A percentile compares a stretch with the other conserved stretches of the same genome.
Conservation (phyloP, 2,797 vertebrate genomes). For the Benthosema pterotum region DNA sequence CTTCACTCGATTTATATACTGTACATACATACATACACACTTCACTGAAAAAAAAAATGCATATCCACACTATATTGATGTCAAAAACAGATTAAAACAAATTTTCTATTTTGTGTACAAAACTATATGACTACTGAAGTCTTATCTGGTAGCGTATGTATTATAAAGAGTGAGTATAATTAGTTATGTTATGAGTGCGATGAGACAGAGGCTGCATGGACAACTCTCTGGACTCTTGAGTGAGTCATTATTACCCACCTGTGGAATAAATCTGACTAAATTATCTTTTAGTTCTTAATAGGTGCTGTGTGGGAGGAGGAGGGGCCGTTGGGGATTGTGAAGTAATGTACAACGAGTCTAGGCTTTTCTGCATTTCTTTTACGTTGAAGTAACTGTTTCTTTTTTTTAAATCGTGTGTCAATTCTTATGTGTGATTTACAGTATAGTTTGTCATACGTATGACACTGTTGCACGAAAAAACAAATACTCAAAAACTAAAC, state of each 20-base stretch:
- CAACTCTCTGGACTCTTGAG: constrained; percentile 52
- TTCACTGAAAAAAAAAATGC: constrained; percentile 28
- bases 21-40: neutral
- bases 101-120: constrained; percentile 72
- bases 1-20: too few relatives aligned
- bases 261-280: constrained; percentile 65
- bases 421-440: neutral
- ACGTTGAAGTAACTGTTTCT: neutral
- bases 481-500: neutral
- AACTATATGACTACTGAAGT: constrained; percentile 59
- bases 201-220: constrained; percentile 61
- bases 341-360: neutral
- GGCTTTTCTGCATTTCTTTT: neutral
- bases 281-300: neutral
- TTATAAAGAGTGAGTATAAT: constrained; percentile 49
- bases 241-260: constrained; percentile 49
- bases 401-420: neutral
- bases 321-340: too few relatives aligned
- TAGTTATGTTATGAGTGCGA: constrained; percentile 43
- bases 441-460: too few relatives aligned
- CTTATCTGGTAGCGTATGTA: constrained; percentile 50
- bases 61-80: constrained; percentile 65
- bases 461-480: too few relatives aligned
- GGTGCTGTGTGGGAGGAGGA: too few relatives aligned
- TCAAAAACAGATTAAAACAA: constrained; percentile 66